Conservation (phyloP, 2,797 vertebrate genomes). For the Bradypodion ventrale region DNA sequence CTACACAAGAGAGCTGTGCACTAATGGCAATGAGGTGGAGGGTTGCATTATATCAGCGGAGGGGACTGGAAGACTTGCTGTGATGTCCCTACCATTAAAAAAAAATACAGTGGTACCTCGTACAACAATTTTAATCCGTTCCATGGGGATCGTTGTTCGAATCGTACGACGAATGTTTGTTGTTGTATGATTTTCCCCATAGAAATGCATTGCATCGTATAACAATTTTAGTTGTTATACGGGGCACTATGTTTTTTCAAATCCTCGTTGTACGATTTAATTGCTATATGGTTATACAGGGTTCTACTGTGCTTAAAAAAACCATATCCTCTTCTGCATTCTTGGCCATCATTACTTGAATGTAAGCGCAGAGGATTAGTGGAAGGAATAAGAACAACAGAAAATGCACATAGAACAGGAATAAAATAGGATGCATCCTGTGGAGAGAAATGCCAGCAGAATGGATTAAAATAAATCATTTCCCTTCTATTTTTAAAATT, state of each 20-base stretch:
- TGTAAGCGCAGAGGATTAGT: conserved; percentile 69
- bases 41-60: conserved; percentile 53
- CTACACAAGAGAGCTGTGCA: conserved; percentile 32
- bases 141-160: too few species aligned
- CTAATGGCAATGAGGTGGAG: conserved; percentile 33
- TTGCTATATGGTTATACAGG: too few species aligned
- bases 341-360: conserved; percentile 69
- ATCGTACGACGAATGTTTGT: too few species aligned
- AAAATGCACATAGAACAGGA: background rate
- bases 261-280: too few species aligned
- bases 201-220: too few species aligned
- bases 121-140: too few species aligned
- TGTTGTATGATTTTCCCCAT: too few species aligned
- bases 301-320: conserved; percentile 17
- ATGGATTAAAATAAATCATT: too few species aligned
- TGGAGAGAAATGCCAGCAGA: conserved; percentile 66
- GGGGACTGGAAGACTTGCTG: conserved; percentile 36
- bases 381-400: conserved; percentile 71
- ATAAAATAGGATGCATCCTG: conserved; percentile 58
- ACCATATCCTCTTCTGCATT: conserved; percentile 70
- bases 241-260: too few species aligned
- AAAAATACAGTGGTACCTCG: conserved; percentile 58
- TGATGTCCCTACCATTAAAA: conserved; percentile 56
- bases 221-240: too few species aligned
- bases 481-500: too few species aligned